Percentiles rank a stretch among this genome's conserved stretches.
Conservation (phyloP, 2,113 vertebrate genomes). For the Coreoperca whiteheadi region DNA sequence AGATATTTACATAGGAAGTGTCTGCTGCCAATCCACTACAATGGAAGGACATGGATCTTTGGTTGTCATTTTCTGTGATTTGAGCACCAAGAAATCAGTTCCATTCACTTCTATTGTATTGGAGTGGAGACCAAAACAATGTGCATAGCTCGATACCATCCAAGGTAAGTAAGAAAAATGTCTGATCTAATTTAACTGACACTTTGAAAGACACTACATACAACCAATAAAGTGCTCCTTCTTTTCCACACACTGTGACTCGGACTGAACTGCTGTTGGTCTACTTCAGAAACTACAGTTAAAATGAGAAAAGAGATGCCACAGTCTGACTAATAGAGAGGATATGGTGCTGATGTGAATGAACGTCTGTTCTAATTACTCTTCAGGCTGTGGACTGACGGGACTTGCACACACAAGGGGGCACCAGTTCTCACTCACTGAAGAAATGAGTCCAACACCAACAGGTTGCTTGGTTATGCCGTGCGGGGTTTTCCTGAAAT, state of each 20-base stretch:
- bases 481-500: too few relatives aligned
- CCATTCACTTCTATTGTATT: not conserved
- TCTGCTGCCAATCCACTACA: not conserved
- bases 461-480: too few relatives aligned
- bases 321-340: not conserved
- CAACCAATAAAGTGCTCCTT: conserved; percentile 22
- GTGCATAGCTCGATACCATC: not conserved
- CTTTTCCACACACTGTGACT: not conserved
- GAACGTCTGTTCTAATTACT: too few relatives aligned
- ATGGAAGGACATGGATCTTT: not conserved
- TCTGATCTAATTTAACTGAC: conserved; percentile 13
- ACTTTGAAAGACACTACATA: not conserved
- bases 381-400: too few relatives aligned
- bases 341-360: too few relatives aligned
- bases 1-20: not conserved
- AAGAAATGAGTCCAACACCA: too few relatives aligned
- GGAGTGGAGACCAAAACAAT: not conserved
- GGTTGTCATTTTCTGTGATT: not conserved
- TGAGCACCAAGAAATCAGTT: not conserved
- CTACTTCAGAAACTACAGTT: not conserved
- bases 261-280: not conserved
- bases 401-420: too few relatives aligned
- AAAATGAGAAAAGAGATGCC: not conserved
- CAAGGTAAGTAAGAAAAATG: not conserved
- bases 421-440: too few relatives aligned